phyloP scores from a whole-genome alignment of 2,888 invertebrate genomes.

The Polydrusus tereticollis region DNA sequence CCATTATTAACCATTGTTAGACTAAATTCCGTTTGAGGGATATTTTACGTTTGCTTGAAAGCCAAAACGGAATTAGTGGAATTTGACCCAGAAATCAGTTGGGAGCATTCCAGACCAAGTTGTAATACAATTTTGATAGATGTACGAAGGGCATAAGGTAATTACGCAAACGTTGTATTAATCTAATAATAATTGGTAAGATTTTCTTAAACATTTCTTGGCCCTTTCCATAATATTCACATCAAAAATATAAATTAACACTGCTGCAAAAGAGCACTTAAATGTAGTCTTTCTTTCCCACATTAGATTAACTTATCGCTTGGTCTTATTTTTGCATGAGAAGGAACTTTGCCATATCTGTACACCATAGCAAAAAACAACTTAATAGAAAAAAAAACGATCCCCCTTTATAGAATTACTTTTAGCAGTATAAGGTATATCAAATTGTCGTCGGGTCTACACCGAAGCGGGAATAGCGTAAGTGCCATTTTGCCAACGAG shows the following conservation, averaged over 20 bases:
- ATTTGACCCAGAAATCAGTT: conserved; percentile 18
- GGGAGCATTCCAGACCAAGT: conserved; percentile 4
- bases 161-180: too few relatives aligned
- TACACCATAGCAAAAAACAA: too few relatives aligned
- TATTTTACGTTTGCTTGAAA: conserved; percentile 17
- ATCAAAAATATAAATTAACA: too few relatives aligned
- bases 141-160: not conserved
- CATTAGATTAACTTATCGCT: too few relatives aligned
- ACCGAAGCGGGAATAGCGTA: not conserved
- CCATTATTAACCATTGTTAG: conserved; percentile 5
- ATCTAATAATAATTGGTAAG: too few relatives aligned
- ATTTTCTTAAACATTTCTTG: too few relatives aligned
- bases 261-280: too few relatives aligned
- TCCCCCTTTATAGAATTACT: not conserved
- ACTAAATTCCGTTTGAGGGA: not conserved
- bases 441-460: conserved; percentile 9
- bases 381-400: not conserved
- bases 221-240: too few relatives aligned
- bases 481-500: conserved; percentile 31
- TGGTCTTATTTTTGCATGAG: too few relatives aligned
- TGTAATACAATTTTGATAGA: conserved; percentile 22
- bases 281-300: too few relatives aligned
- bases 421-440: conserved; percentile 7
- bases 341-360: too few relatives aligned
- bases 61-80: conserved; percentile 17